Evolutionary conservation across 2,113 vertebrate species (phyloP).

Genomic region (Scortum barcoo): DNA sequence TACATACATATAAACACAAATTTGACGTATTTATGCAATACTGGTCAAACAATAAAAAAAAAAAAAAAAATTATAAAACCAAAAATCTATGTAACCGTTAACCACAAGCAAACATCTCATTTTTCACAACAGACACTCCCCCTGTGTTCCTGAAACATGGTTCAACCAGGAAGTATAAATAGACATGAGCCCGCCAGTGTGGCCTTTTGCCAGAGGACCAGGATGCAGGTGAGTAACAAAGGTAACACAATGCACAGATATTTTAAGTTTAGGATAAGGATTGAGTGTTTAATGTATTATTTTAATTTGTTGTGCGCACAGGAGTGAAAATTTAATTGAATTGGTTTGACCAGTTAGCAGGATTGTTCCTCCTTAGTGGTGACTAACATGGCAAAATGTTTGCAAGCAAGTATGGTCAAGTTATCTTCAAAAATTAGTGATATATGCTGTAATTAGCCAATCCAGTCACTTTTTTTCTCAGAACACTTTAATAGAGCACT

Average conservation of each 20-base stretch:
- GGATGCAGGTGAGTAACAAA: conserved; percentile 7
- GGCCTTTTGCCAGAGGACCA: neutral
- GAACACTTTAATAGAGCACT: neutral
- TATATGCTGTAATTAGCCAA: neutral
- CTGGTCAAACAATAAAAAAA: neutral
- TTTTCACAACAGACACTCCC: neutral
- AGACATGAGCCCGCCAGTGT: neutral
- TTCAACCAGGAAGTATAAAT: conserved; percentile 24
- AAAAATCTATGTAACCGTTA: neutral
- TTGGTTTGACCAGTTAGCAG: neutral
- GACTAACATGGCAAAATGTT: neutral
- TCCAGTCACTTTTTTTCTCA: neutral
- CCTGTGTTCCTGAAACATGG: neutral
- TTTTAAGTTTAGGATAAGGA: too few relatives aligned
- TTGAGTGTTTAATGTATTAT: too few relatives aligned
- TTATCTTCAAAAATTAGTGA: conserved; percentile 1
- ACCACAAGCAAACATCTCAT: neutral
- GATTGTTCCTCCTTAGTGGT: neutral
- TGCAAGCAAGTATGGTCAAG: neutral
- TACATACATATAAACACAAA: neutral
- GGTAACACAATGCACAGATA: neutral
- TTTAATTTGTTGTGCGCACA: too few relatives aligned
- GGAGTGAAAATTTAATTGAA: too few relatives aligned
- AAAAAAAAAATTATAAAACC: neutral
- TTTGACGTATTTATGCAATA: neutral